Conservation (phyloP, 2,797 vertebrate species). For the Phylloscopus collybita region DNA sequence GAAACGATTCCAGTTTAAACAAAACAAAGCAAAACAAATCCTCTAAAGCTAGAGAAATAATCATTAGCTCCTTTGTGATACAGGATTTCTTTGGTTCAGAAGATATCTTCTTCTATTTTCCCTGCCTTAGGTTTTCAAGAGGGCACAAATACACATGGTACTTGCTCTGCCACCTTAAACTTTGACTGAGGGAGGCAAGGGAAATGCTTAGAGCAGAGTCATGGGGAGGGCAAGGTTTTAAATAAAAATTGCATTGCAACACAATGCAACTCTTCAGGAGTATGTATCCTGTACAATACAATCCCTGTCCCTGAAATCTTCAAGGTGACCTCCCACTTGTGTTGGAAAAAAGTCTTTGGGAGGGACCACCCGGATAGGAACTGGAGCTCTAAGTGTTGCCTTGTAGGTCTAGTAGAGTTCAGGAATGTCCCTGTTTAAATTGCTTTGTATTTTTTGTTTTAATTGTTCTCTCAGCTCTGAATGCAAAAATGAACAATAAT, state of each 20-base stretch:
- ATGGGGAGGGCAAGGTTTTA: constrained; percentile 70
- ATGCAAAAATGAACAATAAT: constrained; percentile 80
- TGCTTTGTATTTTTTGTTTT: constrained; percentile 81
- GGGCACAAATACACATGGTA: constrained; percentile 41
- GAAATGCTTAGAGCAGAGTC: constrained; percentile 63
- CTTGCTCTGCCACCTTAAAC: constrained; percentile 73
- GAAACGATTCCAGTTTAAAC: constrained; percentile 42
- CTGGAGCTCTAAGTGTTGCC: constrained; percentile 73
- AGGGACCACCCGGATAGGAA: constrained; percentile 80
- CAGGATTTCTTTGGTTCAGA: constrained; percentile 62
- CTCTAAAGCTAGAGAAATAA: constrained; percentile 59
- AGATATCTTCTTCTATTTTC: constrained; percentile 52
- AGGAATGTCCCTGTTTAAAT: constrained; percentile 77
- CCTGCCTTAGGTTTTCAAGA: background rate
- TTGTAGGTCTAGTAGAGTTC: constrained; percentile 72
- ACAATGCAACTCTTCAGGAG: constrained; percentile 75
- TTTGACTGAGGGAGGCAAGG: constrained; percentile 69
- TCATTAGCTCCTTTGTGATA: constrained; percentile 67
- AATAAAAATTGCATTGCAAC: constrained; percentile 63
- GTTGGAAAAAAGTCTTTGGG: constrained; percentile 69
- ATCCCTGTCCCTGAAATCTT: constrained; percentile 77
- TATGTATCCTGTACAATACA: constrained; percentile 74
- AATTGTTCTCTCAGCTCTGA: constrained; percentile 78
- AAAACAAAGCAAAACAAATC: constrained; percentile 50
- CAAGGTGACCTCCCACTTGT: constrained; percentile 79